These are phyloP conservation scores for Hypocryptadius cinnamomeus DNA, from an alignment of 2,113 vertebrate species.

Conservation along the genomic window DNA sequence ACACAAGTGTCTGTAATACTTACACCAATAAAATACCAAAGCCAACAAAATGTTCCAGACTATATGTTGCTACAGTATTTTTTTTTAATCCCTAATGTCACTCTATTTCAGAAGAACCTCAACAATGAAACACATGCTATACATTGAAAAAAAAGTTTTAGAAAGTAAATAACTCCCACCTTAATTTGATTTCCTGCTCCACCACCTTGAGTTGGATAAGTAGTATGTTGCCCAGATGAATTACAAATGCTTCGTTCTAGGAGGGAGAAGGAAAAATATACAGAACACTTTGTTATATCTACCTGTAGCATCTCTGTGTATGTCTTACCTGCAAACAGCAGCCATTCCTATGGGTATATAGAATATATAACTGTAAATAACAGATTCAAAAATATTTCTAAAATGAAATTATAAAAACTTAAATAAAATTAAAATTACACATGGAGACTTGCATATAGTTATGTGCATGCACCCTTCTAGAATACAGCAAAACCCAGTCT, in stretches of 20 bases:
- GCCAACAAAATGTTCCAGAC: background rate
- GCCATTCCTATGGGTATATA: background rate
- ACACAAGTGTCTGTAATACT: background rate
- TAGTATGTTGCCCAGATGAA: background rate
- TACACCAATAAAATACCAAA: background rate
- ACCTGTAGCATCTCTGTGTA: background rate
- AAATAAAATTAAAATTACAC: background rate
- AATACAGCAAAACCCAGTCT: background rate
- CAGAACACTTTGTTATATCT: background rate
- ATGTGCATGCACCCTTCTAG: background rate
- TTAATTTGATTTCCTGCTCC: background rate
- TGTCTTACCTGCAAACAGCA: background rate
- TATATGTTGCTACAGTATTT: background rate
- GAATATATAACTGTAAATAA: background rate
- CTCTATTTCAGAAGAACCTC: background rate
- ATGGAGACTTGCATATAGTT: background rate
- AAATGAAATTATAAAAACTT: background rate
- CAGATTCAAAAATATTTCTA: background rate
- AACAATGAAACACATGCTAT: background rate
- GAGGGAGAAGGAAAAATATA: background rate
- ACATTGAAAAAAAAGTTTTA: background rate
- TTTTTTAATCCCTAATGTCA: background rate
- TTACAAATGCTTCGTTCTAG: background rate
- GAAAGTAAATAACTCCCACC: background rate
- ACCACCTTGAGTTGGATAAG: background rate